Evolutionary conservation across 2,113 vertebrate species (phyloP).

Genomic region (Coracopsis vasa): DNA sequence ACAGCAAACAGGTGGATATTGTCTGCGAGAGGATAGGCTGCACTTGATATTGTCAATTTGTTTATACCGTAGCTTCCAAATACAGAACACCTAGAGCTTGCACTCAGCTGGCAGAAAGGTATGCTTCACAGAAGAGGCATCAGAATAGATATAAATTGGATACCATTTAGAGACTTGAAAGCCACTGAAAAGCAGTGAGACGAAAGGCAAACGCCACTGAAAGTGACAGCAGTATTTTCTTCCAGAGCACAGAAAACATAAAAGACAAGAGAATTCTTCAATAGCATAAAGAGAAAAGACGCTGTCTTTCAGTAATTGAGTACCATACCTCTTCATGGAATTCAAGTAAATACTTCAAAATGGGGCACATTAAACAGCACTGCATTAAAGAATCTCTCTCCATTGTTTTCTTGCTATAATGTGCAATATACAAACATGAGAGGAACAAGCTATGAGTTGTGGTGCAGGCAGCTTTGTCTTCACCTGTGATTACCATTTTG

Average conservation of each 20-base stretch:
- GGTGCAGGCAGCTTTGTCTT: neutral
- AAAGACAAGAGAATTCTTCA: slow-evolving; percentile 47
- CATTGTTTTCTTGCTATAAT: neutral
- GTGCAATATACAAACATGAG: neutral
- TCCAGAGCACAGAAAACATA: slow-evolving; percentile 32
- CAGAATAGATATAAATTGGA: slow-evolving; percentile 70
- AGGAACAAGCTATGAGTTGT: neutral
- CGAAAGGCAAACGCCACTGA: slow-evolving; percentile 61
- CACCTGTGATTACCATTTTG: neutral
- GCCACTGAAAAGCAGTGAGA: slow-evolving; percentile 47
- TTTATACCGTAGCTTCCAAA: slow-evolving; percentile 30
- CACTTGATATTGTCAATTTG: slow-evolving; percentile 57
- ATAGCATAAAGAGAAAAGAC: slow-evolving; percentile 48
- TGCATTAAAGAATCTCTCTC: neutral
- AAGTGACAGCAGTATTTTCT: slow-evolving; percentile 68
- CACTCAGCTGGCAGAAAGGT: slow-evolving; percentile 50
- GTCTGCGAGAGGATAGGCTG: slow-evolving; percentile 29
- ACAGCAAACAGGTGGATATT: slow-evolving; percentile 23
- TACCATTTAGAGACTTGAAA: slow-evolving; percentile 59
- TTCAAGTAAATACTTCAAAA: slow-evolving; percentile 47
- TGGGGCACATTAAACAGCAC: neutral
- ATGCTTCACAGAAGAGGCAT: slow-evolving; percentile 44
- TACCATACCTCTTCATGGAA: slow-evolving; percentile 10
- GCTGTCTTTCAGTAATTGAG: neutral
- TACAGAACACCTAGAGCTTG: slow-evolving; percentile 18